Percentiles rank a stretch among this genome's conserved stretches.
phyloP scores from a whole-genome alignment of 2,888 invertebrate species.

The Chloroclystis v-ata region DNA sequence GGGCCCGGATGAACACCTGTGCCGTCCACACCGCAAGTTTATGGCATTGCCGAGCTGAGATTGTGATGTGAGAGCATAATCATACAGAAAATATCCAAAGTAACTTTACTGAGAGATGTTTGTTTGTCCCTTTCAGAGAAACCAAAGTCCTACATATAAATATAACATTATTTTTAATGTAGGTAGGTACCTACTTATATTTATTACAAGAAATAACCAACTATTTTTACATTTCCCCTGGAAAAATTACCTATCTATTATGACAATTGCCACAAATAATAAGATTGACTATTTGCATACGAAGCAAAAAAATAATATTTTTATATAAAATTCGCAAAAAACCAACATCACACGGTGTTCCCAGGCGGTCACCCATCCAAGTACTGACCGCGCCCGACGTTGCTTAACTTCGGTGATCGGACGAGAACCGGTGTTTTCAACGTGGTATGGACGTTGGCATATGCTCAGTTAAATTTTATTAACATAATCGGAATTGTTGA shows the following conservation, averaged over 20 bases:
- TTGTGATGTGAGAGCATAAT: neutral
- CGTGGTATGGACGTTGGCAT: conserved; percentile 20
- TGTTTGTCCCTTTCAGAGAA: too few species aligned
- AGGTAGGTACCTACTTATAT: too few species aligned
- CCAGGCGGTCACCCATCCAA: conserved; percentile 56
- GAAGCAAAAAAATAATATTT: neutral
- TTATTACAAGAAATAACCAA: too few species aligned
- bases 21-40: conserved; percentile 25
- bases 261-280: too few species aligned
- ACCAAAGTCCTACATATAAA: too few species aligned
- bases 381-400: conserved; percentile 69
- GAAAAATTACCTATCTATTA: too few species aligned
- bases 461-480: too few species aligned
- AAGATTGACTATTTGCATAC: too few species aligned
- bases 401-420: conserved; percentile 72
- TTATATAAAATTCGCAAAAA: conserved; percentile 31
- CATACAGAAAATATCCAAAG: neutral
- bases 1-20: conserved; percentile 35
- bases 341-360: conserved; percentile 51
- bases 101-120: neutral
- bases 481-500: too few species aligned
- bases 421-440: conserved; percentile 52
- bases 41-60: conserved; percentile 10
- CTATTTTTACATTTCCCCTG: too few species aligned
- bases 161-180: too few species aligned